Percentiles rank a stretch among this genome's conserved stretches.
phyloP scores from a whole-genome alignment of 2,888 invertebrate genomes.

The Eurytoma californica region DNA sequence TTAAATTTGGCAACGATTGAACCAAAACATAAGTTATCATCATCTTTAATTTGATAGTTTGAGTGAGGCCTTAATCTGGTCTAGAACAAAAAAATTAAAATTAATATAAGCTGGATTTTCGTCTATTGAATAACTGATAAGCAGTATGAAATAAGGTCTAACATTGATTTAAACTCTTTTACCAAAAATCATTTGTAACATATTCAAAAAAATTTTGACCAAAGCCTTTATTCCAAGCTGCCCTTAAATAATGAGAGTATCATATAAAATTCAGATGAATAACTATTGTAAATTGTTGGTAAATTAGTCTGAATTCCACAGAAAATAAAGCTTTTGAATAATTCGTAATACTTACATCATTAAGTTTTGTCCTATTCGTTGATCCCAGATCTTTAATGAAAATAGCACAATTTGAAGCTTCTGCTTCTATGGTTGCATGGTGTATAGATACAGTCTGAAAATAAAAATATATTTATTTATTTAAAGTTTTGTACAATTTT shows the following conservation, averaged over 20 bases:
- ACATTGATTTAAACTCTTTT: no score
- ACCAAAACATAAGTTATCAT: slow-evolving; percentile 66
- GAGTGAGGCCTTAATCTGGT: slow-evolving; percentile 63
- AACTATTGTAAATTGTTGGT: no score
- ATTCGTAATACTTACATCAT: slow-evolving; percentile 70
- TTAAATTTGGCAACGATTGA: slow-evolving; percentile 62
- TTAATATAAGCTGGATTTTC: slow-evolving; percentile 22
- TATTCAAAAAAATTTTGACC: no score
- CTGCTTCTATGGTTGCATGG: slow-evolving; percentile 77
- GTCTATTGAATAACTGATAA: no score
- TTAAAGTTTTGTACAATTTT: neutral
- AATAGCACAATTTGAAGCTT: slow-evolving; percentile 63
- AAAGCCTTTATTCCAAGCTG: no score
- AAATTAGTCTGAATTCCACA: no score
- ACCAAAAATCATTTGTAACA: no score
- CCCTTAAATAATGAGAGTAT: no score
- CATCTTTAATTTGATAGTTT: slow-evolving; percentile 68
- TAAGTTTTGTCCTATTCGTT: slow-evolving; percentile 75
- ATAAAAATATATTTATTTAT: slow-evolving; percentile 4
- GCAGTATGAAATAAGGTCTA: no score
- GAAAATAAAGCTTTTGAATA: neutral
- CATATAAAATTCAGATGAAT: no score
- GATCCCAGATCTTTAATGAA: slow-evolving; percentile 76
- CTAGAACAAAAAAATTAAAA: slow-evolving; percentile 60
- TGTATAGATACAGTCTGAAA: slow-evolving; percentile 75